Evolutionary conservation across 2,888 invertebrate genomes (phyloP), one percentile per base, ranked within the genome.

Genomic region (Amphipoea lucens): DNA sequence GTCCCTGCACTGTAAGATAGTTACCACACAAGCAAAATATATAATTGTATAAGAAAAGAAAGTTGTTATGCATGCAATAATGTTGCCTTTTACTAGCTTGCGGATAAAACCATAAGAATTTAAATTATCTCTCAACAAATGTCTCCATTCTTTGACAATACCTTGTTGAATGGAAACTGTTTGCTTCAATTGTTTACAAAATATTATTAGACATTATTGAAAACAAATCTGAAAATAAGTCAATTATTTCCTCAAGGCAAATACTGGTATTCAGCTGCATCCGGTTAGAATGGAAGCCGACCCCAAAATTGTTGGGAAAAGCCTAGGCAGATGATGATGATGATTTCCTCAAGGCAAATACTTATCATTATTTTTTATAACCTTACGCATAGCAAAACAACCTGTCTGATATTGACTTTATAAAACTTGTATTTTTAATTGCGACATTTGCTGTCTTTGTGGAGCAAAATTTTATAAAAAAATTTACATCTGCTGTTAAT

Each of bases 31-130:
- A 45, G 14, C 17, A 63, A 40, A 63, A 71, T 42, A 60, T 65
- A 3, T 11, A 54, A 51, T 76, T 57, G 57, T 74, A 54, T 63
- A 48, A 57, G 66, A 84, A 84, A 84, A 84, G 85, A 77, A 84
- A 78, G 77, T 78, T 20, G 45, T 40, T 65, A 48, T 20, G 72
- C 11, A 57, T 48, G 40, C 29, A 80, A 57, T 48, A 57, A 57
- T 29, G 17, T 40, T 57, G 60, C 29, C 74, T 81, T 74, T 81
- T 72, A 65, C 72, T 36, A 69, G 3, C 65, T 68, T 67, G 57
- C 40, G 0, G 62, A 23, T 62, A 36, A 54, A 80, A 68, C 67
- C n/a, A 42, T 76, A 60, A 60, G 5, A 65, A 73, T 71, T 66
- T 11, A 42, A 29, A 68, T 42, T n/a, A 74, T 71, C 4, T 2